Evolutionary conservation across 1,140 invertebrate species (phyloP).

Genomic region (Drosophila tsacasi): DNA sequence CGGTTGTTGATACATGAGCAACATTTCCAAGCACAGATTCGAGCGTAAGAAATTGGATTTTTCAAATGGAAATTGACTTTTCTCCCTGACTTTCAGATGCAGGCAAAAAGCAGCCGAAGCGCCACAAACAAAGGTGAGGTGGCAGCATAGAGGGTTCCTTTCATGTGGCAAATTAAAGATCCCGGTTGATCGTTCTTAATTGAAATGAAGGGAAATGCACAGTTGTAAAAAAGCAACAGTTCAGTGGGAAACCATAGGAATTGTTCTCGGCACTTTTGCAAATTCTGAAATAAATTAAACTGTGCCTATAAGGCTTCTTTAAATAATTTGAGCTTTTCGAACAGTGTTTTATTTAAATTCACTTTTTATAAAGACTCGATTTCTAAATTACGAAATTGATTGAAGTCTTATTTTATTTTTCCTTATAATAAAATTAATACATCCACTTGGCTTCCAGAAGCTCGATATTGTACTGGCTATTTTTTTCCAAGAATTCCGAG

Average conservation of each 20-base stretch:
- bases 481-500: too few relatives aligned
- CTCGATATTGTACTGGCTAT: too few relatives aligned
- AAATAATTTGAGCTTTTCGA: too few relatives aligned
- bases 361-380: too few relatives aligned
- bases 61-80: conserved; percentile 58
- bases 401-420: too few relatives aligned
- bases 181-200: background rate
- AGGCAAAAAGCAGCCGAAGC: conserved; percentile 11
- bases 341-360: too few relatives aligned
- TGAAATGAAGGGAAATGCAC: background rate
- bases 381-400: too few relatives aligned
- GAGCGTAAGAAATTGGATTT: conserved; percentile 56
- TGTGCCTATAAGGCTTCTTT: too few relatives aligned
- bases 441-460: too few relatives aligned
- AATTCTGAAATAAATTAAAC: background rate
- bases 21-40: conserved; percentile 42
- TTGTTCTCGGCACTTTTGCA: background rate
- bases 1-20: conserved; percentile 48
- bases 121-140: conserved; percentile 11
- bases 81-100: conserved; percentile 1
- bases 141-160: background rate
- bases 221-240: background rate
- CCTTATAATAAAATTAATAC: too few relatives aligned
- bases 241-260: background rate
- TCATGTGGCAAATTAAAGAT: conserved; percentile 14